Conservation (phyloP, 2,113 vertebrate genomes). For the Colaptes auratus region DNA sequence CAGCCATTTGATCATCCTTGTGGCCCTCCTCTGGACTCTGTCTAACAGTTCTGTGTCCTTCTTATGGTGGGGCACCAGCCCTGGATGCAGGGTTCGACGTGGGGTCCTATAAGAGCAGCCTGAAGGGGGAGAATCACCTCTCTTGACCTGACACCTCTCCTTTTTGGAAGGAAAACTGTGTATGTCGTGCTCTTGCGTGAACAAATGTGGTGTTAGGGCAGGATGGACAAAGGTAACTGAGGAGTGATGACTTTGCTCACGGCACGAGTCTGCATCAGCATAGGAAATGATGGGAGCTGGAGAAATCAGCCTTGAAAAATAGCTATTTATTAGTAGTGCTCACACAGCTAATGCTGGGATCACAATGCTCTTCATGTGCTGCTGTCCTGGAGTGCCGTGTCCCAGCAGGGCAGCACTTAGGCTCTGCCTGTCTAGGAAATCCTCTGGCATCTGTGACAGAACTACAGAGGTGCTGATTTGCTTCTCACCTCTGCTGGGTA, state of each 20-base stretch:
- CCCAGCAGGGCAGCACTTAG: background rate
- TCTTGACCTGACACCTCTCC: background rate
- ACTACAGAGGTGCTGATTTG: background rate
- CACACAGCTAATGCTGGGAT: background rate
- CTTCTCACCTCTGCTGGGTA: background rate
- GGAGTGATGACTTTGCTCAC: background rate
- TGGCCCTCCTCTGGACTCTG: too few relatives aligned
- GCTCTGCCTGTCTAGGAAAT: background rate
- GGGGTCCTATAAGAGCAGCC: too few relatives aligned
- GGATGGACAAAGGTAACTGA: background rate
- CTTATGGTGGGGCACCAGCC: too few relatives aligned
- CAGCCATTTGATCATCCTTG: too few relatives aligned
- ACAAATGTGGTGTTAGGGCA: background rate
- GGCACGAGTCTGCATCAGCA: background rate
- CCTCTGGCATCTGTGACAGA: background rate
- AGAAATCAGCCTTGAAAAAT: background rate
- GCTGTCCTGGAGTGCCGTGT: fast-evolving
- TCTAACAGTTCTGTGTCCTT: too few relatives aligned
- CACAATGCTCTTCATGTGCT: fast-evolving
- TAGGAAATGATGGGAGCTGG: background rate
- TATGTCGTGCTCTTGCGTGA: background rate
- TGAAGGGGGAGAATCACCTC: too few relatives aligned
- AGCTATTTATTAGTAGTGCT: background rate
- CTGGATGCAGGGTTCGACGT: too few relatives aligned
- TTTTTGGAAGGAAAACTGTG: background rate